Evolutionary conservation across 2,888 invertebrate species (phyloP).

Genomic region (Hesperia comma): DNA sequence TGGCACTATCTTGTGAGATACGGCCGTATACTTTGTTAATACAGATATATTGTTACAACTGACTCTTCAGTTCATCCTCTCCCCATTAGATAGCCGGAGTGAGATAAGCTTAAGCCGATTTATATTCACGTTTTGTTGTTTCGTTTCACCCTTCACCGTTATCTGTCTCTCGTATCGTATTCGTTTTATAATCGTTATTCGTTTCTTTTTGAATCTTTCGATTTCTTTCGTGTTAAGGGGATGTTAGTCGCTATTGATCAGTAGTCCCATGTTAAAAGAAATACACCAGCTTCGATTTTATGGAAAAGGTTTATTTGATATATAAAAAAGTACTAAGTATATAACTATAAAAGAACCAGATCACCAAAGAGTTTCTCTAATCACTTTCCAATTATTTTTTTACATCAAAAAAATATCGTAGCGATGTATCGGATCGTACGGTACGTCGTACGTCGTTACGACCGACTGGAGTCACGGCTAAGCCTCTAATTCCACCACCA

Average conservation of each 20-base stretch:
- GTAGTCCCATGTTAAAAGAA: slow-evolving; percentile 83
- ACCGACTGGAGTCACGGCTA: slow-evolving; percentile 28
- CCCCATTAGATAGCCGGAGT: slow-evolving; percentile 70
- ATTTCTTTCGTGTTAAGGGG: slow-evolving; percentile 50
- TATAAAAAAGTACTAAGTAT: slow-evolving; percentile 71
- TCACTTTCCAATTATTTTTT: slow-evolving; percentile 37
- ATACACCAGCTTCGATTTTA: slow-evolving; percentile 82
- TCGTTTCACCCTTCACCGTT: slow-evolving; percentile 66
- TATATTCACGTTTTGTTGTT: slow-evolving; percentile 40
- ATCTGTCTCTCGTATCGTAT: slow-evolving; percentile 46
- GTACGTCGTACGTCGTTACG: slow-evolving; percentile 9
- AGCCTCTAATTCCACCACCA: slow-evolving; percentile 64
- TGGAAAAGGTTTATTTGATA: slow-evolving; percentile 82
- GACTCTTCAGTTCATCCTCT: slow-evolving; percentile 48
- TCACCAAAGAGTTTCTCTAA: slow-evolving; percentile 68
- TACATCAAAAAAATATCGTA: slow-evolving; percentile 32
- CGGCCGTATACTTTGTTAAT: slow-evolving; percentile 44
- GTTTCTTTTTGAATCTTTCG: slow-evolving; percentile 1
- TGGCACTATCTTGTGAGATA: slow-evolving; percentile 53
- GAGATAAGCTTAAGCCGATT: slow-evolving; percentile 68
- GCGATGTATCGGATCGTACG: slow-evolving; percentile 28
- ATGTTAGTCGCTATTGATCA: slow-evolving; percentile 78
- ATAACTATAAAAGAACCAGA: slow-evolving; percentile 73
- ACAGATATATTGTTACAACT: slow-evolving; percentile 48
- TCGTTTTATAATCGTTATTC: slow-evolving; percentile 12